Percentiles rank a stretch among this genome's conserved stretches.
Evolutionary conservation across 2,888 invertebrate genomes (phyloP).

Genomic region (Trachelus iudaicus): DNA sequence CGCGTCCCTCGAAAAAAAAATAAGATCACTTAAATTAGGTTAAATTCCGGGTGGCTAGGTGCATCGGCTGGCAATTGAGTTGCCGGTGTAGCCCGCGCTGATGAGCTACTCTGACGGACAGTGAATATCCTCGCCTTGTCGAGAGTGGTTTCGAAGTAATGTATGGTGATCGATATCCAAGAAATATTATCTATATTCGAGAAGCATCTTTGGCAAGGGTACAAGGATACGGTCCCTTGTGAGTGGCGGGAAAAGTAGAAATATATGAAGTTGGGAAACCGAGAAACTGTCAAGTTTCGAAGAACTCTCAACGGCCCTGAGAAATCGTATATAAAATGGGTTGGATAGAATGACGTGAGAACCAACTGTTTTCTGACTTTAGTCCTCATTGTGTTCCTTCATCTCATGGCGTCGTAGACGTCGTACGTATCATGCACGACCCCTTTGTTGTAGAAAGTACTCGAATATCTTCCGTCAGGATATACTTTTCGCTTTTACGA

Average conservation of each 20-base stretch:
- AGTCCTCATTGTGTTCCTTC: background rate
- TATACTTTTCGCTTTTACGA: background rate
- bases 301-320: background rate
- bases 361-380: background rate
- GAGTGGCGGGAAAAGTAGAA: background rate
- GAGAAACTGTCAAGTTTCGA: background rate
- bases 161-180: background rate
- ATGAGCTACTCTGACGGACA: too few species aligned
- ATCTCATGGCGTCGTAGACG: background rate
- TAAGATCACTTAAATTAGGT: too few species aligned
- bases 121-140: too few species aligned
- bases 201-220: background rate
- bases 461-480: background rate
- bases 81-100: too few species aligned
- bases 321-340: background rate
- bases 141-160: too few species aligned
- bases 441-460: background rate
- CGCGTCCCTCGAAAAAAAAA: too few species aligned
- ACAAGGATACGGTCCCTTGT: background rate
- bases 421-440: background rate
- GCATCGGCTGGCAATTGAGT: too few species aligned
- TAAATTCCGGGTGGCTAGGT: too few species aligned
- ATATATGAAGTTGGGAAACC: background rate
- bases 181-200: background rate
- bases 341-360: background rate